Evolutionary conservation across 2,888 invertebrate species (phyloP), one percentile per base, ranked within the genome.

Genomic region (Diadegma fenestrale): DNA sequence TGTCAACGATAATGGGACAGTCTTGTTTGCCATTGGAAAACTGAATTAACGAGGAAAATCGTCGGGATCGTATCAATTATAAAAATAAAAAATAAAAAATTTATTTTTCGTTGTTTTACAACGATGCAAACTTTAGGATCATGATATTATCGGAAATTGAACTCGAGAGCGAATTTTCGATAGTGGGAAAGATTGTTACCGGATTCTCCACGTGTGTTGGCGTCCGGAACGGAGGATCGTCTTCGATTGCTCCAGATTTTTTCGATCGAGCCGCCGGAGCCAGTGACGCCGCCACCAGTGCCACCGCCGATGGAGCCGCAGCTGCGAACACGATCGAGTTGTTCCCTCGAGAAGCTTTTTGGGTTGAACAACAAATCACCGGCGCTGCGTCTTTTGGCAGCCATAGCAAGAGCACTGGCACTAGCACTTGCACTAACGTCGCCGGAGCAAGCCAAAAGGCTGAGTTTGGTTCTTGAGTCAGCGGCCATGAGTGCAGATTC

Each of bases 401-500:
- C 97, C 93, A 96, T 95, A 61, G 96, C 96, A 88, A 96, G 94
- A 66, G 96, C 96, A 87, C 95, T 95, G 71, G 95, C 95, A 45
- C 96, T 96, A 4, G 91, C 90, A 84, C 90, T 91, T 17, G 92
- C 92, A 81, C 93, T 93, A 12, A 92, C 92, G 10, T 93, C 94
- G 22, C 94, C 94, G 89, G 96, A 96, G 80, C 95, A 95, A 41
- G 96, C 96, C 43, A 96, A 92, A 66, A 96, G 93, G 64, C 96
- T 96, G 82, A 97, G 94, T 89, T 97, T 97, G 58, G 97, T 97
- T 88, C 98, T 95, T 10, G 97, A 98, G 93, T 98, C 98, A 1
- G 97, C 97, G 14, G 98, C 98, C 94, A 98, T 95, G 82, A 98
- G 94, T 61, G 98, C 97, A n/a, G 98, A 98, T 93, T 98, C 98